Evolutionary conservation across 2,888 invertebrate species (phyloP), one percentile per base, ranked within the genome.

Genomic region (Bugulina stolonifera): DNA sequence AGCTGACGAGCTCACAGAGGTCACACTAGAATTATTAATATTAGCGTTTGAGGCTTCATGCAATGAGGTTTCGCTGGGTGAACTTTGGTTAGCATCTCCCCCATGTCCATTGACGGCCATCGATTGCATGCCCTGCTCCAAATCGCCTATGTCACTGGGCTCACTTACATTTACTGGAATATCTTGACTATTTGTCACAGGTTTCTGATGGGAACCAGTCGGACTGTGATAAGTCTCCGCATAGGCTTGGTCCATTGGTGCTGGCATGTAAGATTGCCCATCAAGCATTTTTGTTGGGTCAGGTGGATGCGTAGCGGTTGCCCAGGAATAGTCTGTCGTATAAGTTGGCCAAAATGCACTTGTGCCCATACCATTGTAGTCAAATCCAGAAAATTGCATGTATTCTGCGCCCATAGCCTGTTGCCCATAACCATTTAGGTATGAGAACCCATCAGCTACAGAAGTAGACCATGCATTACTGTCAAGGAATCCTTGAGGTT

Each of bases 61-160:
- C 32, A 64, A n/a, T n/a, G 32, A 64, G 25, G 64, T 64, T 72
- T 71, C 32, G 55, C 72, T 25, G 32, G 71, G 25, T 54, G 73
- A 34, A 58, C 52, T 43, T 64, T 71, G 29, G 71, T 18, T 77
- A 74, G 76, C 76, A 70, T 78, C 77, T 71, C 78, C 77, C n/a
- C n/a, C n/a, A 25, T 77, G 78, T 52, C 82, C 86, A 72, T 78
- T 77, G 69, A 89, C 82, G 69, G 85, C 88, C 83, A 91, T 86
- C 77, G 88, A 89, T 80, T 93, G 92, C 85, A 94, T 90, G 76
- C 91, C 90, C 80, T 91, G 89, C 83, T 93, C 93, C 78, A 92
- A 90, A 77, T 89, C 89, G 84, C 93, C 92, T 78, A 91, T 76
- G 22, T 73, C 77, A 72, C 79, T 81, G 69, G 81, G 82, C 73